Base-by-base conservation (phyloP, 2,797 vertebrate genomes). In the Trachops cirrhosus region DNA sequence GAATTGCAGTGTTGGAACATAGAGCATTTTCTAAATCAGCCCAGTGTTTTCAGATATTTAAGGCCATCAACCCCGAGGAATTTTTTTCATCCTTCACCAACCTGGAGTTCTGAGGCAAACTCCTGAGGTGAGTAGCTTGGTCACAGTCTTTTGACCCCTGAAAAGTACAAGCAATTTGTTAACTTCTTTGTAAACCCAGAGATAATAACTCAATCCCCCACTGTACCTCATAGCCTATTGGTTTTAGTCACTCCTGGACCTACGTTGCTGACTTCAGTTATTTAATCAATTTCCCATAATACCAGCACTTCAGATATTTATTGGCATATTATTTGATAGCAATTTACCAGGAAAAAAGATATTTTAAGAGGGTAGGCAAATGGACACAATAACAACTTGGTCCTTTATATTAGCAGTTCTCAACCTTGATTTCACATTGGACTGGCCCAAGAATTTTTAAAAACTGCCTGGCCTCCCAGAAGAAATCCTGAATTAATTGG, bases 31-130 rank as follows among this genome's bases (percentile, higher is more conserved):
- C 74, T 96, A 80, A 97, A 97, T 97, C 85, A 86, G 52, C 26
- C 91, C 80, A 97, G 89, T 97, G 97, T 97, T 94, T 89, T 54
- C 78, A 97, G 86, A 79, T 88, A 96, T 92, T 91, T 95, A 85
- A 91, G 95, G 93, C 77, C 86, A 91, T 39, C 91, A 88, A 93
- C 84, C 73, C 92, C 86, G 5, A 5, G 64, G 89, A 80, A 84
- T 70, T 91, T 89, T 96, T 93, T 85, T 86, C 54, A 71, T 46
- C 75, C 75, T 74, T 96, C 77, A 82, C 26, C 71, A 96, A 95
- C 86, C 91, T 95, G 79, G 5, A 73, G 34, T 52, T 91, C 50
- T 68, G 59, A 89, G 71, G 48, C 78, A 90, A 96, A 95, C 70
- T 93, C 59, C 16, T 89, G 50, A 93, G 46, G 34, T 59, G 89